Evolutionary conservation across 2,797 vertebrate species (phyloP), one percentile per base, ranked within the genome.

Genomic region (Triplophysa yarkandensis): DNA sequence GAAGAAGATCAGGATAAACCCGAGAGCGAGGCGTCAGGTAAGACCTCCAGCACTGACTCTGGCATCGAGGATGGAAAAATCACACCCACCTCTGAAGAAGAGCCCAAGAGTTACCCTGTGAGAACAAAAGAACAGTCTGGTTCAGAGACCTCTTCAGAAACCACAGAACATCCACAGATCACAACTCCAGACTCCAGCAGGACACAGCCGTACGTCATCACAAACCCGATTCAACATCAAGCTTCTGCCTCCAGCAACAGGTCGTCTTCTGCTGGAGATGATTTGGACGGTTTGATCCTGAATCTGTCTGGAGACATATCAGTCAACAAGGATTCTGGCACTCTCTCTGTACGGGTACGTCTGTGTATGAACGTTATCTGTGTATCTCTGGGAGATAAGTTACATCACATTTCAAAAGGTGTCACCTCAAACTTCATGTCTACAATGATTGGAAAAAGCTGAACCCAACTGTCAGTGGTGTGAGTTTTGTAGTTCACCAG

Each of bases 271-370:
- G 62, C 55, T 1, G 68, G 79, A 36, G 76, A 61, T 2, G 78
- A 52, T 10, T 10, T 83, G 11, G 93, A 91, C 16, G 64, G 75
- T 0, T 13, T 77, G 0, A 32, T 75, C 0, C 83, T 85, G 65
- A 92, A 90, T 27, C 48, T 93, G 60, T 93, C 91, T 0, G 85
- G 89, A 0, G 93, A 94, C 84, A 78, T 98, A 80, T 88, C 94
- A 0, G 77, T 92, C 76, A 92, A 87, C 90, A 95, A 89, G 84
- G 94, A 94, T 76, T 89, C 69, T 0, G 90, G 92, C 21, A 93
- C 93, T 0, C 79, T 94, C 23, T 92, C 92, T 23, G 44, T 94
- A 77, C 93, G 92, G 94, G 98, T 99, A 85, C 93, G 78, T 81
- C 25, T 63, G 62, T 13, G 48, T 52, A 10, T 23, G 21, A 17